phyloP scores from a whole-genome alignment of 2,113 vertebrate genomes.

The Antennarius striatus region DNA sequence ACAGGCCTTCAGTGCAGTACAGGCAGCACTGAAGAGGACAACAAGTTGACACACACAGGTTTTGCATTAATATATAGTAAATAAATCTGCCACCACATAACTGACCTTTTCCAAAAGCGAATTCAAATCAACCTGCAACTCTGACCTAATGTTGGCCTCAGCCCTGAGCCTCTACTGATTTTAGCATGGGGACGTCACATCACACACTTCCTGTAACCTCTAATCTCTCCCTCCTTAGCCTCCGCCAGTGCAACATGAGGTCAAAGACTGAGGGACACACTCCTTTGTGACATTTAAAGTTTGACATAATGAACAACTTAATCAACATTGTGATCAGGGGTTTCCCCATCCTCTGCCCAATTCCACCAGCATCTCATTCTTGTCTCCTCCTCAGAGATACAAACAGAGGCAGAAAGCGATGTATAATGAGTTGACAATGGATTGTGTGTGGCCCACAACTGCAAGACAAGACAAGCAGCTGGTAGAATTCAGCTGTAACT shows the following conservation, averaged over 20 bases:
- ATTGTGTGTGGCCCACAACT: too few relatives aligned
- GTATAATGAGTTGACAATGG: too few relatives aligned
- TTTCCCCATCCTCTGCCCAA: not conserved
- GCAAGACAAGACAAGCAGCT: too few relatives aligned
- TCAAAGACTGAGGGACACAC: conserved; percentile 46
- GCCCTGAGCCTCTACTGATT: conserved; percentile 61
- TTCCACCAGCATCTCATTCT: not conserved
- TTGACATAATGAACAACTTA: too few relatives aligned
- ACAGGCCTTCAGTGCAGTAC: not conserved
- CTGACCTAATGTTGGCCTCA: conserved; percentile 23
- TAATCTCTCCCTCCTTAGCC: conserved; percentile 30
- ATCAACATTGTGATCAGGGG: too few relatives aligned
- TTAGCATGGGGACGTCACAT: conserved; percentile 67
- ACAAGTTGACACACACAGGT: not conserved
- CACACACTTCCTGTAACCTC: conserved; percentile 54
- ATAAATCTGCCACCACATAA: too few relatives aligned
- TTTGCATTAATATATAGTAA: too few relatives aligned
- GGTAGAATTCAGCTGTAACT: too few relatives aligned
- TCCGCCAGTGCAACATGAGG: conserved; percentile 28
- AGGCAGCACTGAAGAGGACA: not conserved
- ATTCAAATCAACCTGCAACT: not conserved
- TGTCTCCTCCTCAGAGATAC: too few relatives aligned
- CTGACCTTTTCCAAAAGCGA: not conserved
- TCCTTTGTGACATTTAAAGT: too few relatives aligned
- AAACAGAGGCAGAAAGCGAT: too few relatives aligned